Conservation (phyloP, 2,888 invertebrate species). For the Eristalinus sepulchralis region DNA sequence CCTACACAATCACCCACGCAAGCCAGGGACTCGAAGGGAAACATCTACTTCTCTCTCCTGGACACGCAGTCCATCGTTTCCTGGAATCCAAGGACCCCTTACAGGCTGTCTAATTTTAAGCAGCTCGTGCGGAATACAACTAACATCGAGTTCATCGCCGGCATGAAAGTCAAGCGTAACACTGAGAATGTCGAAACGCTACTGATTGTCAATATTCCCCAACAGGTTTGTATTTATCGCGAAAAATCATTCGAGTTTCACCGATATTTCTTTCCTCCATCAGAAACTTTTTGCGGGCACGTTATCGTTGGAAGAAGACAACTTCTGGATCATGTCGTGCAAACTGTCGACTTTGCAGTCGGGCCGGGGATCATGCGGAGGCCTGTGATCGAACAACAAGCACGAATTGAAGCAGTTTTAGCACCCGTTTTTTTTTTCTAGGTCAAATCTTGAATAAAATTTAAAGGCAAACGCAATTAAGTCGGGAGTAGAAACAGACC, state of each 20-base stretch:
- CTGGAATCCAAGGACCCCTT: background rate
- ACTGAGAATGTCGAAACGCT: background rate
- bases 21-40: slow-evolving; percentile 81
- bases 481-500: background rate
- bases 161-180: background rate
- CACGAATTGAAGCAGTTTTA: background rate
- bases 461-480: background rate
- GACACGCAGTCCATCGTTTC: slow-evolving; percentile 72
- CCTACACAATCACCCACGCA: slow-evolving; percentile 87
- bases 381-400: background rate
- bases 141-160: background rate
- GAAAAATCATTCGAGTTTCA: background rate
- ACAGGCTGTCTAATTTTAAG: background rate
- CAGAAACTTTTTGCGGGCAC: background rate
- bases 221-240: background rate
- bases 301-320: background rate
- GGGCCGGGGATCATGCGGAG: background rate
- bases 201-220: background rate
- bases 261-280: background rate
- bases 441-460: background rate
- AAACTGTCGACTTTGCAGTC: background rate
- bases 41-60: slow-evolving; percentile 83
- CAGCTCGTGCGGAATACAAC: background rate
- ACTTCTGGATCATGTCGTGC: background rate
- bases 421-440: background rate